Conservation (phyloP, 2,888 invertebrate species). For the Ctenicera cuprea region DNA sequence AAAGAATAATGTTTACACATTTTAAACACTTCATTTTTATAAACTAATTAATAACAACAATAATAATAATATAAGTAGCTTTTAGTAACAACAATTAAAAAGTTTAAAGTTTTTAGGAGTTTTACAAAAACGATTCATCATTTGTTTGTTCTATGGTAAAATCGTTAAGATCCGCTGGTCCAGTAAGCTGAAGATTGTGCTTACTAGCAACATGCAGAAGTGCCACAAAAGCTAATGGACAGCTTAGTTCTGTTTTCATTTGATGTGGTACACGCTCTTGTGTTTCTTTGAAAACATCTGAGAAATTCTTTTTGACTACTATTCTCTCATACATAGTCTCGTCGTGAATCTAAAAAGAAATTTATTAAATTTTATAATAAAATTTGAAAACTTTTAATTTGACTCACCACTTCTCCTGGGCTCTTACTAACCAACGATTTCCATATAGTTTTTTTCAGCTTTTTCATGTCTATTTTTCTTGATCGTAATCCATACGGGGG, state of each 20-base stretch:
- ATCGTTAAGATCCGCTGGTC: slow-evolving; percentile 74
- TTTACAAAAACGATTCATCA: no score
- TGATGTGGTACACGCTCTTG: slow-evolving; percentile 76
- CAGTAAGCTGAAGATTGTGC: slow-evolving; percentile 77
- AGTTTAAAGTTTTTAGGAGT: no score
- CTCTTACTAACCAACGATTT: slow-evolving; percentile 73
- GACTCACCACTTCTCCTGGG: slow-evolving; percentile 65
- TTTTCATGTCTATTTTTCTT: slow-evolving; percentile 91
- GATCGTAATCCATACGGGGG: slow-evolving; percentile 89
- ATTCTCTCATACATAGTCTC: slow-evolving; percentile 52
- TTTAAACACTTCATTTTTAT: no score
- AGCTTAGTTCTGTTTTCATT: slow-evolving; percentile 84
- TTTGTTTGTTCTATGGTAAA: slow-evolving; percentile 71
- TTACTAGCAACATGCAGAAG: slow-evolving; percentile 91
- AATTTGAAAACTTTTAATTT: no score
- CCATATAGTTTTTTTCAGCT: slow-evolving; percentile 86
- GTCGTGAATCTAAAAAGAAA: slow-evolving; percentile 39
- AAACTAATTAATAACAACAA: no score
- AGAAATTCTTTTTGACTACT: slow-evolving; percentile 72
- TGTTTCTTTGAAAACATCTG: slow-evolving; percentile 75
- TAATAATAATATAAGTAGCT: no score
- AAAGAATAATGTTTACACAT: no score
- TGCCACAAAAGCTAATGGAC: slow-evolving; percentile 86
- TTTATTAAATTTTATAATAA: no score
- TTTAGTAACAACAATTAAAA: no score